Base-by-base conservation (phyloP, 2,888 invertebrate genomes). In the Furcula furcula region DNA sequence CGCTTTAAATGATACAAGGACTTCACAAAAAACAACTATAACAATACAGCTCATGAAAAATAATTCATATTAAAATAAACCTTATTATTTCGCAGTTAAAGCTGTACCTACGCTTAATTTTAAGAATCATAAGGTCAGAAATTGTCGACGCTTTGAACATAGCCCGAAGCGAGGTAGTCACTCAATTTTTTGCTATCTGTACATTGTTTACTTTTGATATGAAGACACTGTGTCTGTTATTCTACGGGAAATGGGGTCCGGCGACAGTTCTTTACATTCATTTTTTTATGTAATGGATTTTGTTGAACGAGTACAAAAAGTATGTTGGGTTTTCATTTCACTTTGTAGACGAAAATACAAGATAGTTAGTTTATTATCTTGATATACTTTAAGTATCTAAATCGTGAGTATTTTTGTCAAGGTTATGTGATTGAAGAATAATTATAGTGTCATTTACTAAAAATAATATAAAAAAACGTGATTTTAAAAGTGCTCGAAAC, bases 131-230 rank as follows among this genome's bases (percentile, higher is more conserved):
- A 10, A 14, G 13, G 34, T 39, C 45, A 46, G 38, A 39, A 27
- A 31, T 37, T 27, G 26, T 36, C 40, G 39, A 40, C 52, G 45
- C 28, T 39, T 34, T 30, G 36, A 50, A 40, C 40, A 46, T 52
- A 34, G 65, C 66, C 60, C 34, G 32, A 39, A 47, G 66, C 60
- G 55, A 55, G 64, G 68, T 54, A 56, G 47, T 60, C 57, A 59
- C 53, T 65, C 54, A 56, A 54, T 62, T 64, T 62, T 64, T 61
- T 52, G 46, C 44, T 34, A 45, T 33, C 39, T 52, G 43, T 46
- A 52, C 42, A 28, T 18, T 59, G 57, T 65, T 63, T 62, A 56
- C 51, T 57, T 55, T 55, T 47, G 39, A 46, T 61, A 58, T 58
- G 49, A 61, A 65, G 51, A 57, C 47, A 58, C 46, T 37, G 40